Evolutionary conservation across 2,113 vertebrate species (phyloP), one percentile per base, ranked within the genome.

Genomic region (Proterorhinus semilunaris): DNA sequence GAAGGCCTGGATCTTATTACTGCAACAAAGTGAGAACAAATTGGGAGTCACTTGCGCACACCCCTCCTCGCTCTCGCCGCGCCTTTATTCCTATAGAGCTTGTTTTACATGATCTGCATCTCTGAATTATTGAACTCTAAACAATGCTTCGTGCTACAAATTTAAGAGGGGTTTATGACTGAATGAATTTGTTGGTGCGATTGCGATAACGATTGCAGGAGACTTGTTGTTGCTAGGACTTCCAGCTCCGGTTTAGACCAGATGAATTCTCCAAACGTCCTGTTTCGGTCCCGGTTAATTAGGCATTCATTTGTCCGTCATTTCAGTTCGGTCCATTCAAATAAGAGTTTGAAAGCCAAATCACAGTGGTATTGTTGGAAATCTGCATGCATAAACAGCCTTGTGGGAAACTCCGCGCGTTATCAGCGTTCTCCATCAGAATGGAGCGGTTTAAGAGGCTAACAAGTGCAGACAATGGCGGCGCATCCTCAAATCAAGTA

Each of bases 1-100:
- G 80, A 85, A 85, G 82, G 89, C 81, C 88, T 88, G 90, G 88
- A 86, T 92, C 89, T 91, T 92, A 93, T 92, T 91, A 93, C 89
- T 83, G 82, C 77, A 91, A 91, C 91, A 92, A 92, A 93, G 90
- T 87, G 83, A 83, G 87, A 92, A 92, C 90, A 93, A 92, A 93
- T 91, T 90, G 86, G 90, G 86, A 89, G 80, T 75, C 74, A 72
- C 86, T 87, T 89, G 71, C 79, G 71, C 65, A 53, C 69, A 75
- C 68, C 69, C 80, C 75, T 79, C 66, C 80, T 36, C 27, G 27
- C 27, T 36, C 27, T 44, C 15, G 9, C 13, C 44, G 67, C 75
- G 68, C 42, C 55, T 75, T 75, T 74, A 64, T 75, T 78, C 70
- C 81, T 80, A 79, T 86, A 74, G 71, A 72, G 69, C 54, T 74